Base-by-base conservation (phyloP, 2,113 vertebrate species). In the Cephalopterus ornatus region DNA sequence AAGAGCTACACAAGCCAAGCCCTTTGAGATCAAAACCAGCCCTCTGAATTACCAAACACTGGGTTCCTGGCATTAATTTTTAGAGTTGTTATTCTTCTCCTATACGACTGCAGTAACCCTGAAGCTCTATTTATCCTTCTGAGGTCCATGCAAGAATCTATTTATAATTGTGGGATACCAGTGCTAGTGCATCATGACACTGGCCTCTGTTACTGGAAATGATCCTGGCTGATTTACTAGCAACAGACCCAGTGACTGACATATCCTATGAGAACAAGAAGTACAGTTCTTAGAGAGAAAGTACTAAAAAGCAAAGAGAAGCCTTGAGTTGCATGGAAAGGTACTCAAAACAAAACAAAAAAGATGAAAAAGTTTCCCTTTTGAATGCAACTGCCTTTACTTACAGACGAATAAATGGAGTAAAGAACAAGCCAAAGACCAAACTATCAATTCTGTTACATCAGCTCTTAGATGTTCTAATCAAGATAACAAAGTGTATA, bases 111-210 rank as follows among this genome's bases (percentile, higher is more conserved):
- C 67, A 93, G 8, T 62, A 75, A 96, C 92, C 83, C 78, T 72
- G 50, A 83, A 85, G 46, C 28, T 81, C 84, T 94, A 9, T 47
- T 79, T 74, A 56, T 23, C 70, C 96, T 96, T 91, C 81, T 80
- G 32, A 91, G 91, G 47, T 42, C 58, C 27, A 12, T 59, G 71
- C 53, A 84, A 86, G 52, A 56, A 55, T 76, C 92, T 96, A 96
- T 97, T 98, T 97, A 94, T 97, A 97, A 78, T 14, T 76, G 77
- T 92, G 72, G 68, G 77, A 96, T 68, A 77, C 68, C 88, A 88
- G 66, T 44, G n/a, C 44, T 32, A 58, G 84, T 70, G 85, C 85
- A 47, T 63, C 22, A 59, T 19, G 70, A 80, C 84, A 77, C 8
- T 30, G 68, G 47, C 56, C 53, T 77, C 55, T 88, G 58, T 87